phyloP scores from a whole-genome alignment of 2,113 vertebrate genomes.

The Prionailurus bengalensis region DNA sequence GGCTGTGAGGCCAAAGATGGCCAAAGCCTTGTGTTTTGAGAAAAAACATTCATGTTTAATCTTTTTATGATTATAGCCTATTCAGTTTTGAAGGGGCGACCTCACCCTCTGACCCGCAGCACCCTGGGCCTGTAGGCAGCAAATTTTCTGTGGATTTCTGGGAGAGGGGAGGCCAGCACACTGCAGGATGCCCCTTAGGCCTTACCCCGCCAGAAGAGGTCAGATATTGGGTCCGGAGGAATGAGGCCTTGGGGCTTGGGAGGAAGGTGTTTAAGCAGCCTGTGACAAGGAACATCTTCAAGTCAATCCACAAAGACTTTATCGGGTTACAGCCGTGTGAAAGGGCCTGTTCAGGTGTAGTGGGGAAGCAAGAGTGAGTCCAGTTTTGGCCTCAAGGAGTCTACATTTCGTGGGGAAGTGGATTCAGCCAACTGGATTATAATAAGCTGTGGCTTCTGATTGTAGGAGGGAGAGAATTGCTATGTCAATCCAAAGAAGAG shows the following conservation, averaged over 20 bases:
- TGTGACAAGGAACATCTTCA: neutral
- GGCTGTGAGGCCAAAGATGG: constrained; percentile 36
- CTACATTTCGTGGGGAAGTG: neutral
- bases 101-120: constrained; percentile 51
- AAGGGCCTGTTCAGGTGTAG: neutral
- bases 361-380: neutral
- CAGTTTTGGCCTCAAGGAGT: neutral
- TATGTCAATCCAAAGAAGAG: neutral
- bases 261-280: neutral
- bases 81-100: constrained; percentile 65
- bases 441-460: neutral
- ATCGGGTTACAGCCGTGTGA: neutral
- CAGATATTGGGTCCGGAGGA: neutral
- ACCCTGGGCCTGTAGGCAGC: constrained; percentile 27
- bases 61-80: constrained; percentile 68
- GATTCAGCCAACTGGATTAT: neutral
- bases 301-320: neutral
- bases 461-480: neutral
- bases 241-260: neutral
- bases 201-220: neutral
- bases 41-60: constrained; percentile 66
- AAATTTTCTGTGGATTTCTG: constrained; percentile 57
- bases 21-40: constrained; percentile 36
- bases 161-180: neutral
- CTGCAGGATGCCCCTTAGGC: neutral